Conservation (phyloP, 2,797 vertebrate species). For the Myotis daubentonii region DNA sequence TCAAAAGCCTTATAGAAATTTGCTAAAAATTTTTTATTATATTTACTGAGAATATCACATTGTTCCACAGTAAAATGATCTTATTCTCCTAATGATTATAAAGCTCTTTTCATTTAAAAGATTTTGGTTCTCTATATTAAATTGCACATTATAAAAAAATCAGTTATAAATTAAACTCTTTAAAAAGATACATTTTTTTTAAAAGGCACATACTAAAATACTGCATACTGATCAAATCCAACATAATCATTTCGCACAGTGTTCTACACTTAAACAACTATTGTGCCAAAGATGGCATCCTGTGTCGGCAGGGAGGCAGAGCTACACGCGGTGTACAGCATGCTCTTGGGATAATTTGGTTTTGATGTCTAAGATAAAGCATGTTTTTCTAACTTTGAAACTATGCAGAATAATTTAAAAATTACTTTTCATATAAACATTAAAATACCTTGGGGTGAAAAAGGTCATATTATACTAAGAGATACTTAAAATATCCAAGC, state of each 20-base stretch:
- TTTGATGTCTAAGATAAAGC: slow-evolving; percentile 14
- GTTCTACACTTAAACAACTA: not conserved
- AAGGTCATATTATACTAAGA: slow-evolving; percentile 30
- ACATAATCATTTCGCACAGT: not conserved
- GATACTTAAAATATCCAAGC: slow-evolving; percentile 26
- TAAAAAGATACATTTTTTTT: slow-evolving; percentile 56
- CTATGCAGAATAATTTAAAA: slow-evolving; percentile 50
- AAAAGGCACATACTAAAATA: slow-evolving; percentile 46
- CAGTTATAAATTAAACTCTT: slow-evolving; percentile 60
- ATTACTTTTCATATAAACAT: slow-evolving; percentile 54
- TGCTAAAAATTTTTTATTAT: slow-evolving; percentile 64
- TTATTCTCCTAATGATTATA: slow-evolving; percentile 66
- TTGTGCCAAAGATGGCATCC: not conserved
- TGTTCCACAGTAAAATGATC: slow-evolving; percentile 55
- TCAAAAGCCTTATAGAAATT: slow-evolving; percentile 53
- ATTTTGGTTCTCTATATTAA: slow-evolving; percentile 59
- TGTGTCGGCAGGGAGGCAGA: not conserved
- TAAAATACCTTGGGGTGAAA: slow-evolving; percentile 32
- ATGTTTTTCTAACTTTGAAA: slow-evolving; percentile 42
- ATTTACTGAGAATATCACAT: slow-evolving; percentile 62
- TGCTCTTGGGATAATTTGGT: not conserved
- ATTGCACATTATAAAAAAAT: slow-evolving; percentile 51
- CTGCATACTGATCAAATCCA: slow-evolving; percentile 41
- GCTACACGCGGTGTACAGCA: rapidly evolving
- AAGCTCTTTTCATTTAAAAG: slow-evolving; percentile 63